Evolutionary conservation across 2,113 vertebrate genomes (phyloP), one percentile per base, ranked within the genome.

Genomic region (Verasper variegatus): DNA sequence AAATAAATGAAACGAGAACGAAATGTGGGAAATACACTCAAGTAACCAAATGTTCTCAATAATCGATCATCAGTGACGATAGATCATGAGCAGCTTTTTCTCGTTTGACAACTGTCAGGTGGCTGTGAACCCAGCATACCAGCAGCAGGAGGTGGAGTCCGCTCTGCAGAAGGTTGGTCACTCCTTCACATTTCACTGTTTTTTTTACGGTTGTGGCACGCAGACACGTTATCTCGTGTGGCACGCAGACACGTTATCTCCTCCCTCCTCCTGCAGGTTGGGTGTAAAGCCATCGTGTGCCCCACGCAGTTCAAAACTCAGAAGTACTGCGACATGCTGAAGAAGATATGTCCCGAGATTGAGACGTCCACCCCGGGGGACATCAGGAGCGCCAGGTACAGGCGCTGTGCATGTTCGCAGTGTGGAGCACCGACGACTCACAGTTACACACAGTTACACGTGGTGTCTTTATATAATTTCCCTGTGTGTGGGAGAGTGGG

Each of bases 61-160:
- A n/a, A n/a, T n/a, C n/a, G n/a, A n/a, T n/a, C n/a, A n/a, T n/a
- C n/a, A n/a, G n/a, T n/a, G 31, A 35, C 31, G 6, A 7, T 31
- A 31, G 27, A 31, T 5, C 0, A 5, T 31, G 27, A 31, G 27
- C 27, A 31, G 27, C 27, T 31, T 31, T 5, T 31, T 31, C 5
- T 31, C 71, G 14, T 68, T 62, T 52, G 70, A 18, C 57, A 1
- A 52, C 59, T 51, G 4, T 69, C 71, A 99, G 98, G 97, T 97
- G 0, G 94, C 96, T 35, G 94, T 99, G 83, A 99, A 99, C 86
- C 97, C 98, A 59, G 97, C 96, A 3, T 99, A 97, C 90, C 96
- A 98, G 81, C 18, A 89, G 17, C 58, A 78, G 15, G 98, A 99
- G 70, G 82, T 95, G 83, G 96, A 98, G 85, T 95, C 91, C 80